Evolutionary conservation across 2,888 invertebrate species (phyloP).

Genomic region (Creontiades dilutus): DNA sequence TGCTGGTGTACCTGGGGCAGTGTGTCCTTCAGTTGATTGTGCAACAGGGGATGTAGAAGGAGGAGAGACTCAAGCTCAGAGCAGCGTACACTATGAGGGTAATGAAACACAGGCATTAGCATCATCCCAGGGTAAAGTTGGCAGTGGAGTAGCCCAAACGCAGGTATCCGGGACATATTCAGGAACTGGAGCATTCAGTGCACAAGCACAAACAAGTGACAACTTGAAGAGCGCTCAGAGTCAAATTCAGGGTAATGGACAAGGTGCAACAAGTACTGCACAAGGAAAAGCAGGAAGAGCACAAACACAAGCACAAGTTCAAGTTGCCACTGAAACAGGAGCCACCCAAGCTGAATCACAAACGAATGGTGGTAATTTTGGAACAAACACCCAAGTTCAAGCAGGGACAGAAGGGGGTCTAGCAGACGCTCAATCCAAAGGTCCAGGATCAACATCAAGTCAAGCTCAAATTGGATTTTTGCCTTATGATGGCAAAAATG

Average conservation of each 20-base stretch:
- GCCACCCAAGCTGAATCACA: conserved; percentile 87
- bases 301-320: conserved; percentile 89
- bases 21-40: conserved; percentile 59
- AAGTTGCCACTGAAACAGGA: conserved; percentile 87
- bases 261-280: conserved; percentile 87
- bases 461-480: conserved; percentile 93
- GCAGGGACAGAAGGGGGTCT: conserved; percentile 90
- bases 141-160: conserved; percentile 88
- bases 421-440: conserved; percentile 91
- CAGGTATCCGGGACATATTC: conserved; percentile 88
- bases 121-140: conserved; percentile 87
- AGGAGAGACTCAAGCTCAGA: conserved; percentile 76
- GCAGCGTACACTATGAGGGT: conserved; percentile 76
- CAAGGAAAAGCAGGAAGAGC: conserved; percentile 88
- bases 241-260: conserved; percentile 78
- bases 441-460: conserved; percentile 90
- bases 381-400: conserved; percentile 89
- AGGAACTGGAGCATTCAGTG: conserved; percentile 89
- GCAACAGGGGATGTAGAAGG: conserved; percentile 73
- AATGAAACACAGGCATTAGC: conserved; percentile 85
- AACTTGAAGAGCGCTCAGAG: conserved; percentile 76
- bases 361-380: conserved; percentile 86
- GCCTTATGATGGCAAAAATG: conserved; percentile 84
- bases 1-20: conserved; percentile 35
- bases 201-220: conserved; percentile 78